Base-by-base conservation (phyloP, 2,888 invertebrate species). In the Globia sparganii region DNA sequence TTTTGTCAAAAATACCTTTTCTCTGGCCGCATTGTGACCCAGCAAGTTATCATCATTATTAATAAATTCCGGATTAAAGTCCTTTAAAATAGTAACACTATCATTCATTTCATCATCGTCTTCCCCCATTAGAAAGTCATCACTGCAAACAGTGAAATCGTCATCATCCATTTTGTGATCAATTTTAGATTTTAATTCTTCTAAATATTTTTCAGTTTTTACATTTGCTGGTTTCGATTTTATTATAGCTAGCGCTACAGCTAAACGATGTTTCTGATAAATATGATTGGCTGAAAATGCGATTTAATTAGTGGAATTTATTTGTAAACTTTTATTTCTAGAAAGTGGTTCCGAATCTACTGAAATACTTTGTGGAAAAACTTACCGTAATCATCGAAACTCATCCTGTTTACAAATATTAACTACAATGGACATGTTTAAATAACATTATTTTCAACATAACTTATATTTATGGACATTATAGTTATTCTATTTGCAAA, bases 331-430 rank as follows among this genome's bases (percentile, higher is more conserved):
- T 59, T 25, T 0, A 18, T 31, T 15, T 53, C 13, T 18, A 18
- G 28, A 34, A 46, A 34, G 25, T 53, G 0, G n/a, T 34, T 43
- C 0, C 28, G 21, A 37, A 59, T 28, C 18, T 13, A 13, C 56
- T 5, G 11, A 43, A 59, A 34, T 18, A 40, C 28, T 34, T 43
- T 28, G 18, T 21, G 5, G 28, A 71, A 40, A 37, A 11, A 76
- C 93, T 92, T 86, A 94, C 94, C 93, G 85, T 93, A 94, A 78
- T 92, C 90, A 67, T 93, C 90, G 79, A 89, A 91, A 91, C 87
- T 91, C 94, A 94, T 94, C 80, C 86, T 91, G 58, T 80, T 77
- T 68, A 58, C 65, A 40, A 58, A 49, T n/a, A 49, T 71, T 58
- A 53, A 79, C 28, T 49, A 28, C 59, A 58, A 58, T 56, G 31